A percentile compares a stretch with the other conserved stretches of the same genome.
Conservation (phyloP, 1,140 invertebrate species). For the Anastrepha obliqua region DNA sequence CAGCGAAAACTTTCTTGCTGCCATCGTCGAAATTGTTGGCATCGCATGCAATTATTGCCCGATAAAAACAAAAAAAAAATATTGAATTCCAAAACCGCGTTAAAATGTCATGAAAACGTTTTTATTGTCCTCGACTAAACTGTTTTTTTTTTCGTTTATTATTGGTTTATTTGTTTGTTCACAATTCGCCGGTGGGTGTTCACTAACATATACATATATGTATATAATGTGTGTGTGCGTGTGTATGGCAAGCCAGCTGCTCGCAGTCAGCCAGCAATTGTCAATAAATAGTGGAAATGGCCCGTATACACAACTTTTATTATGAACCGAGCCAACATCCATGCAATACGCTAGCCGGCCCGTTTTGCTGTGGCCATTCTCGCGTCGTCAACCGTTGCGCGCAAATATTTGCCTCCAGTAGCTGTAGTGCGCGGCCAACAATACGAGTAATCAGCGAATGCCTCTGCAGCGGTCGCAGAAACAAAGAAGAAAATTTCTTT, state of each 20-base stretch:
- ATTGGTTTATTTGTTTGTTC: slow-evolving; percentile 23
- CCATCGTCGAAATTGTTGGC: background rate
- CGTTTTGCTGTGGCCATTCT: slow-evolving; percentile 3
- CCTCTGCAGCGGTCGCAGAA: background rate
- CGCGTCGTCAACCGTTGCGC: slow-evolving; percentile 24
- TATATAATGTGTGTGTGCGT: background rate
- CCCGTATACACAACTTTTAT: slow-evolving; percentile 40
- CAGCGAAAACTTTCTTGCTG: slow-evolving; percentile 45
- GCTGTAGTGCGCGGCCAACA: background rate
- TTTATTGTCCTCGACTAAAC: slow-evolving; percentile 38
- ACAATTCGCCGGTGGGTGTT: slow-evolving; percentile 36
- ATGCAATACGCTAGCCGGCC: background rate
- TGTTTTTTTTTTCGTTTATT: background rate
- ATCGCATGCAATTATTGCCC: background rate
- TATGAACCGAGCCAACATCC: background rate
- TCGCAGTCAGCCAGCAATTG: slow-evolving; percentile 46
- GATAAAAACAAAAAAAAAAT: background rate
- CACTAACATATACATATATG: background rate
- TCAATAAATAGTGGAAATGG: slow-evolving; percentile 49
- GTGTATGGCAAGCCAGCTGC: slow-evolving; percentile 23
- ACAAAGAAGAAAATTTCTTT: too few species aligned
- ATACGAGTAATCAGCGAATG: background rate
- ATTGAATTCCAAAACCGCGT: background rate
- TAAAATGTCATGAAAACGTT: slow-evolving; percentile 34
- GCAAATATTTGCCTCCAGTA: slow-evolving; percentile 33